Evolutionary conservation across 2,797 vertebrate species (phyloP), one percentile per base, ranked within the genome.

Genomic region (Discoglossus pictus): DNA sequence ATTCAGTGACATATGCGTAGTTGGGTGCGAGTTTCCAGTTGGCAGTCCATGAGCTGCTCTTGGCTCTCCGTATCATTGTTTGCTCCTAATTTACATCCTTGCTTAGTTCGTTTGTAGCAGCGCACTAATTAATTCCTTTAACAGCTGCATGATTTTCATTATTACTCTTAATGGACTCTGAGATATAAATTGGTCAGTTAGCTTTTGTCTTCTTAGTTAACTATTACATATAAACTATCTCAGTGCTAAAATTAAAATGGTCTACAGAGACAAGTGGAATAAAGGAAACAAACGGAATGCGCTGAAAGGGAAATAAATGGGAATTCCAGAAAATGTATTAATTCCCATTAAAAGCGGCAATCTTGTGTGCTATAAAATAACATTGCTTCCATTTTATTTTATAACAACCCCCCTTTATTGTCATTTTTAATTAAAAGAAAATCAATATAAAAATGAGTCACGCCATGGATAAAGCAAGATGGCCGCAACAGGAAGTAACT

Each of bases 51-150:
- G 8, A 8, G 4, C 4, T 31, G 27, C 27, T 31, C 27, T 31
- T 31, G 27, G 27, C 27, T 4, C 6, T 38, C 51, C 27, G 13
- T 38, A 36, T 47, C 18, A 44, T 18, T 4, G 42, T 58, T 56
- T 40, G 38, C 12, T 15, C 44, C 39, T 39, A 18, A 56, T 65
- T 65, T 65, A 38, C 62, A 25, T 56, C 42, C 52, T 12, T 46
- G 39, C 63, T 13, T 46, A 31, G 35, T 46, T 67, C 21, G 17
- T 67, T 67, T 51, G 65, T 21, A 51, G 35, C 34, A 18, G 42
- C 18, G 16, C 16, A 43, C 67, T 70, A 70, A 70, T 70, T 56
- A 70, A 70, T 70, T 70, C 60, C 36, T 50, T 40, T 68, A 61
- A 50, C 51, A 54, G 50, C 51, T 40, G 51, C 51, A 63, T 50